A percentile compares a stretch with the other conserved stretches of the same genome.
Evolutionary conservation across 2,797 vertebrate species (phyloP).

Genomic region (Gouania willdenowi): DNA sequence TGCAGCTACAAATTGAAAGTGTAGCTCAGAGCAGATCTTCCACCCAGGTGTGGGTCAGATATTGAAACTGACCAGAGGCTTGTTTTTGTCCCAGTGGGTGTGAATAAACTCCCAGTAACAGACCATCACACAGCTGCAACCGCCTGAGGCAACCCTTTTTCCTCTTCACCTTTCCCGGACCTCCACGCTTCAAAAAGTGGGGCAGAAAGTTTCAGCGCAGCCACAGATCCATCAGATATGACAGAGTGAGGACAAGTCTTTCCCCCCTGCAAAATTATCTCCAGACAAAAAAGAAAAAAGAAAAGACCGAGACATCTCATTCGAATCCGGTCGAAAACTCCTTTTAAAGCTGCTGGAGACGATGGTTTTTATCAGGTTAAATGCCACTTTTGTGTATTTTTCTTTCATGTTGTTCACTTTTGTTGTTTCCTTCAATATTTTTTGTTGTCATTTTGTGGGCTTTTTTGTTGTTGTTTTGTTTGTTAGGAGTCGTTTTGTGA

Average conservation of each 20-base stretch:
- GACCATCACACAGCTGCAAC: conserved; percentile 63
- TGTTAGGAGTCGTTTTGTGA: too few species aligned
- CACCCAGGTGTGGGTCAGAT: conserved; percentile 43
- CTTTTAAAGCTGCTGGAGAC: too few species aligned
- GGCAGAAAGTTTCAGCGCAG: conserved; percentile 59
- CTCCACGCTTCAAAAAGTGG: conserved; percentile 58
- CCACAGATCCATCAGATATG: conserved; percentile 64
- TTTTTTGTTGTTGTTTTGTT: too few species aligned
- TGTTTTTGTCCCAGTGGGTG: conserved; percentile 49
- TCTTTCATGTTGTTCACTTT: too few species aligned
- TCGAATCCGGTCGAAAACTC: too few species aligned
- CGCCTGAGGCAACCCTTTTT: conserved; percentile 67
- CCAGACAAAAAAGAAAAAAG: too few species aligned
- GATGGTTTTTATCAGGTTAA: too few species aligned
- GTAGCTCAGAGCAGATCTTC: conserved; percentile 30
- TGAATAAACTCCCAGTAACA: conserved; percentile 56
- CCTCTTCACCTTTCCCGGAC: conserved; percentile 60
- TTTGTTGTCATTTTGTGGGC: too few species aligned
- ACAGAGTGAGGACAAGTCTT: conserved; percentile 57
- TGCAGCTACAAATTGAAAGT: too few species aligned
- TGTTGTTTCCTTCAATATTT: too few species aligned
- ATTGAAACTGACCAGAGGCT: conserved; percentile 62
- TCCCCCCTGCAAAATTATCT: neutral
- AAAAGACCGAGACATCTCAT: too few species aligned
- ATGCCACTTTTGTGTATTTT: too few species aligned